Percentiles rank a stretch among this genome's conserved stretches.
Evolutionary conservation across 23 tunicate genomes (phyloP).

Genomic region (Oikopleura albicans): DNA sequence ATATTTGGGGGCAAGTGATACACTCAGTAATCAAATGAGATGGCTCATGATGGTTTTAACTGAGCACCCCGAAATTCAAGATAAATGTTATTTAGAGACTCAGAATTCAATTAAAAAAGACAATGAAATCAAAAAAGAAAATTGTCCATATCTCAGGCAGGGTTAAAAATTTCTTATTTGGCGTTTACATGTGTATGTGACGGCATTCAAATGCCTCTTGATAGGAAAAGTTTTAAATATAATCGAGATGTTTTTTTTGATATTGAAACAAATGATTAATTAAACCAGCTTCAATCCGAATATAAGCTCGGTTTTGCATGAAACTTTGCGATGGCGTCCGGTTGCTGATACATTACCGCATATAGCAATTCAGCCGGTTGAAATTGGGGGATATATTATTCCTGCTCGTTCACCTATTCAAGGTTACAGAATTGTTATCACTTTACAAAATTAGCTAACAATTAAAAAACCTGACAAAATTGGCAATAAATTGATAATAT

Average conservation of each 20-base stretch:
- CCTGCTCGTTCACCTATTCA: background rate
- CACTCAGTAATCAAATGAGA: background rate
- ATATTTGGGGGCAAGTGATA: slow-evolving; percentile 16
- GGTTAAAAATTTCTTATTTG: no score
- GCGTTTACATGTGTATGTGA: no score
- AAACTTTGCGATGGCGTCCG: background rate
- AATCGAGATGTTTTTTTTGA: no score
- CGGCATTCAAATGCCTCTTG: no score
- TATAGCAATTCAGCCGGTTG: background rate
- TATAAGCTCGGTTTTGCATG: background rate
- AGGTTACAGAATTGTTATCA: no score
- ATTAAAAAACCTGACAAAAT: no score
- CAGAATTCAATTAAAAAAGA: background rate
- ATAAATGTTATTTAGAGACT: background rate
- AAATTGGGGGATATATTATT: background rate
- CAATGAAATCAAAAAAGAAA: background rate
- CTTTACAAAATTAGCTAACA: no score
- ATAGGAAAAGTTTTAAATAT: no score
- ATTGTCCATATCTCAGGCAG: background rate
- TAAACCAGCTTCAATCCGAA: no score
- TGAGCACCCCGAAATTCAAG: background rate
- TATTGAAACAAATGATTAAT: no score
- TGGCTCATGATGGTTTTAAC: background rate
- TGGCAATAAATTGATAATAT: no score
- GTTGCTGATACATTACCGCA: slow-evolving; percentile 10